A percentile compares a stretch with the other conserved stretches of the same genome.
phyloP scores from a whole-genome alignment of 2,888 invertebrate genomes.

The Coleophora flavipennella region DNA sequence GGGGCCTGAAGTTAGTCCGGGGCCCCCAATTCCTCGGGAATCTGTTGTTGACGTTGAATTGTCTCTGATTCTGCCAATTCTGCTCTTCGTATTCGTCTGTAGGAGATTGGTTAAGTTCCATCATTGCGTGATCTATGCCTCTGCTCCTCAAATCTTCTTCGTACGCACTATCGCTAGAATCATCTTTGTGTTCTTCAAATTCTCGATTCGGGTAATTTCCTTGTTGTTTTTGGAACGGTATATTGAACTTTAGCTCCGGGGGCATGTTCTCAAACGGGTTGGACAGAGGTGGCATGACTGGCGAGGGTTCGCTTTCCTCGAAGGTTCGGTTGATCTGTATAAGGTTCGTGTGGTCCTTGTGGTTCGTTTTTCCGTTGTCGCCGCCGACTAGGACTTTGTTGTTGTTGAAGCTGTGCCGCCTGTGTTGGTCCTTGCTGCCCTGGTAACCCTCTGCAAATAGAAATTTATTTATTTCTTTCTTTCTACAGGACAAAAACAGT shows the following conservation, averaged over 20 bases:
- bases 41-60: constrained; percentile 32
- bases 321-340: constrained; percentile 34
- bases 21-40: constrained; percentile 60
- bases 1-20: constrained; percentile 40
- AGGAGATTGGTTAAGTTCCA: constrained; percentile 20
- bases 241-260: constrained; percentile 30
- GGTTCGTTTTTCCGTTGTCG: constrained; percentile 37
- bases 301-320: constrained; percentile 25
- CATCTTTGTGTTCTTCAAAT: constrained; percentile 17
- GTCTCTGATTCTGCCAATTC: constrained; percentile 30
- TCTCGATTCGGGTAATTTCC: constrained; percentile 1
- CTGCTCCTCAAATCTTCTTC: constrained; percentile 41
- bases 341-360: constrained; percentile 28
- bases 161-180: constrained; percentile 28
- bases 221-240: constrained; percentile 15
- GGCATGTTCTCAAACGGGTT: constrained; percentile 60
- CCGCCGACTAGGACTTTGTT: constrained; percentile 62
- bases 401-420: constrained; percentile 54
- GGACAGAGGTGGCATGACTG: constrained; percentile 32
- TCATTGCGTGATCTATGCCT: constrained; percentile 23
- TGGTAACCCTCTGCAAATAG: constrained; percentile 24
- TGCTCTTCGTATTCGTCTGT: constrained; percentile 27
- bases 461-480: no score
- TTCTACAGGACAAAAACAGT: no score
- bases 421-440: constrained; percentile 66